Base-by-base conservation (phyloP, 2,113 vertebrate species). In the Phocoena phocoena region DNA sequence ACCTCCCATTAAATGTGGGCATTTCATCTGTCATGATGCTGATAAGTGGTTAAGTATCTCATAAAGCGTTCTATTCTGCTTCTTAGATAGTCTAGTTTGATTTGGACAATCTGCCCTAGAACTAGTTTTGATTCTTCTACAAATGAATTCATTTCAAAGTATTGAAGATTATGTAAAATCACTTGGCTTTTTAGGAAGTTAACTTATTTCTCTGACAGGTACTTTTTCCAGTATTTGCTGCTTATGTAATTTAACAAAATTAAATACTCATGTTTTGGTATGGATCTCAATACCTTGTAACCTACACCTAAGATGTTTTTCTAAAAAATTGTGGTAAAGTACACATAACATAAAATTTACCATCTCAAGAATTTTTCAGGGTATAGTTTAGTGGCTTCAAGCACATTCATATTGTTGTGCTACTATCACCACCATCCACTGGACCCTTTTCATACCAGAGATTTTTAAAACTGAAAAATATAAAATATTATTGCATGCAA, bases 241-340 rank as follows among this genome's bases (percentile, higher is more conserved):
- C 33, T 94, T 86, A 71, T 47, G 33, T 65, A 85, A 84, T 70
- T 84, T 85, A 96, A 90, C 65, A 73, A 93, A 90, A 58, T 79
- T 58, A 53, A 95, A 80, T 53, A 77, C 8, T 47, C 50, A 93
- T 53, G 21, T 60, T 88, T 93, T 79, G 50, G 8, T 85, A 79
- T 58, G 26, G 55, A 31, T 44, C 55, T 65, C 25, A 85, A 21
- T 11, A 18, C 21, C 12, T 74, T 65, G 5, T 38, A 80, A 93
- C 67, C 41, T 44, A 60, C 8, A 63, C 15, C 13, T 47, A 25
- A 60, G 13, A 38, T 67, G 44, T 80, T 44, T 86, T 36, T 55
- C 21, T 8, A 14, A 14, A 20, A 74, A 93, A 41, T 3, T 85
- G 50, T 71, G n/a, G 55, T 58, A 88, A 92, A 92, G 65, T 81